phyloP scores from a whole-genome alignment of 1,140 invertebrate species.

The Microplitis mediator region DNA sequence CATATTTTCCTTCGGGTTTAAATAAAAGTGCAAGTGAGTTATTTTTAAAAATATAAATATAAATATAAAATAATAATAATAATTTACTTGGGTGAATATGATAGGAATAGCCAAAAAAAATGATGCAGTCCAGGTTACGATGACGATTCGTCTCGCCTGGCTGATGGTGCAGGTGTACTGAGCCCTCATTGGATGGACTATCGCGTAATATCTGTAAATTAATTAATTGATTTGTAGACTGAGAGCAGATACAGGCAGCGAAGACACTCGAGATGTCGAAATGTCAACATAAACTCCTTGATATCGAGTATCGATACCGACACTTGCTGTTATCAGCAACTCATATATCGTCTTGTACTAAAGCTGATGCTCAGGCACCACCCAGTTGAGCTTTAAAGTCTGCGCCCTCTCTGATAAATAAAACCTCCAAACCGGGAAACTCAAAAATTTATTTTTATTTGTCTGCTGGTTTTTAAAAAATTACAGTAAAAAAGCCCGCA shows the following conservation, averaged over 20 bases:
- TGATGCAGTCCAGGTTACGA: constrained; percentile 69
- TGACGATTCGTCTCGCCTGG: constrained; percentile 70
- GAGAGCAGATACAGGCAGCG: too few relatives aligned
- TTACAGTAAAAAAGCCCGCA: not conserved
- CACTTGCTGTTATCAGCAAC: too few relatives aligned
- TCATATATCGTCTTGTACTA: too few relatives aligned
- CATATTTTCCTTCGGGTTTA: not conserved
- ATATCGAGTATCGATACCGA: too few relatives aligned
- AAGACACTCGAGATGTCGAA: too few relatives aligned
- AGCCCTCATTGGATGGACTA: constrained; percentile 77
- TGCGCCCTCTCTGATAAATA: too few relatives aligned
- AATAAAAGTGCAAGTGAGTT: not conserved
- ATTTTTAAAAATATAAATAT: not conserved
- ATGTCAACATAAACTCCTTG: too few relatives aligned
- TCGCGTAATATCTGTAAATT: constrained; percentile 73
- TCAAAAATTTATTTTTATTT: too few relatives aligned
- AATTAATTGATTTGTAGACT: too few relatives aligned
- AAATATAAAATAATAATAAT: not conserved
- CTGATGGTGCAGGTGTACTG: constrained; percentile 75
- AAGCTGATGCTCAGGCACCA: too few relatives aligned
- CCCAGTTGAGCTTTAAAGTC: too few relatives aligned
- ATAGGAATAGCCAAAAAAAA: constrained; percentile 68
- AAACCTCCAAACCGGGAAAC: too few relatives aligned
- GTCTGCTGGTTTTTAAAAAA: not conserved
- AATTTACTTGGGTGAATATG: constrained; percentile 65